Percentiles rank a stretch among this genome's conserved stretches.
Evolutionary conservation across 2,888 invertebrate genomes (phyloP).

Genomic region (Ichneumoninae sp.): DNA sequence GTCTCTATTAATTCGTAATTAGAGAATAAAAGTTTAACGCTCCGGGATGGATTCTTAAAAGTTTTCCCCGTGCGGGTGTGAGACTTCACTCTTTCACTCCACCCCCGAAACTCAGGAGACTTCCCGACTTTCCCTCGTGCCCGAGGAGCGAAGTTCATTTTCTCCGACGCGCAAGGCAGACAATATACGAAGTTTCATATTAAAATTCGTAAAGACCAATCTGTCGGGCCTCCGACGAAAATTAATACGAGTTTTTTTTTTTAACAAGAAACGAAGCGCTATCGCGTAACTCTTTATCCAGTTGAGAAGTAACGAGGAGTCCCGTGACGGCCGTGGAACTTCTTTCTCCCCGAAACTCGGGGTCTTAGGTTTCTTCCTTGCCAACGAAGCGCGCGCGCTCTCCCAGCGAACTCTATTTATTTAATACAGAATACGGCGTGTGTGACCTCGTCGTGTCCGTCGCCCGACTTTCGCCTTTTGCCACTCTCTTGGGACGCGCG

Average conservation of each 20-base stretch:
- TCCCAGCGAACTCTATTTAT: constrained; percentile 72
- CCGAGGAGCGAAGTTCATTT: background rate
- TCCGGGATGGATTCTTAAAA: constrained; percentile 27
- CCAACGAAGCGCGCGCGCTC: constrained; percentile 30
- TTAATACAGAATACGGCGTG: constrained; percentile 70
- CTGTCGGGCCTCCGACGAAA: background rate
- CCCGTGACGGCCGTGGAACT: no score
- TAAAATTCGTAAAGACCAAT: constrained; percentile 15
- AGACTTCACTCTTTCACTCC: background rate
- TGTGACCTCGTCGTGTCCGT: constrained; percentile 20
- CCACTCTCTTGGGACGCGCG: constrained; percentile 5
- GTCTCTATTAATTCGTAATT: constrained; percentile 81
- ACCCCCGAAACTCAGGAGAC: background rate
- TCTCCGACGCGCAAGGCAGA: constrained; percentile 1
- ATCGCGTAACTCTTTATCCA: background rate
- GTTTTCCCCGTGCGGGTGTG: constrained; percentile 16
- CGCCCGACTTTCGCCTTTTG: constrained; percentile 19
- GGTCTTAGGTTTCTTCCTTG: constrained; percentile 21
- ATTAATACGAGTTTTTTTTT: constrained; percentile 6
- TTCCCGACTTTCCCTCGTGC: background rate
- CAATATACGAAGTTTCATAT: constrained; percentile 13
- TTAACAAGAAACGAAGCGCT: background rate
- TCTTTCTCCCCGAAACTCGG: background rate
- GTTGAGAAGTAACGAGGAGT: background rate
- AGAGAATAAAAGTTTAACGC: constrained; percentile 76